These are phyloP conservation scores for Pemphredon lugubris DNA, from an alignment of 2,888 invertebrate species.

Conservation along the genomic window DNA sequence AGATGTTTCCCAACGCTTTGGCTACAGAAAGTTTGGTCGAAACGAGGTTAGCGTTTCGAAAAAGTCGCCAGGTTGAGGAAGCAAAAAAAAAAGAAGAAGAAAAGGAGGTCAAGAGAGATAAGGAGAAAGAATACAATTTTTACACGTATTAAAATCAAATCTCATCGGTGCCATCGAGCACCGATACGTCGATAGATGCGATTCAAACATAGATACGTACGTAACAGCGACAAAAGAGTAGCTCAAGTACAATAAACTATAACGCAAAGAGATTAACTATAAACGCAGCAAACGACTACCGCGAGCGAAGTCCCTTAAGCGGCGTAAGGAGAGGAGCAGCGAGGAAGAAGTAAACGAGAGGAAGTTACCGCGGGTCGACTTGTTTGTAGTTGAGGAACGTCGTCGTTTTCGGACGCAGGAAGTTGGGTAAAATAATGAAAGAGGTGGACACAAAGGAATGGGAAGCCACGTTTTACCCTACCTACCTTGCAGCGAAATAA, in stretches of 20 bases:
- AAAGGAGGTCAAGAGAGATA: constrained; percentile 8
- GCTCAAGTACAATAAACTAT: no score
- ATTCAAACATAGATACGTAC: no score
- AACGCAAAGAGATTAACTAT: no score
- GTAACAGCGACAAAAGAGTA: no score
- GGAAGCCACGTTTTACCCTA: constrained; percentile 61
- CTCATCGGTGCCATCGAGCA: no score
- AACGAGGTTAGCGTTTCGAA: constrained; percentile 38
- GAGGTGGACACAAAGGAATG: constrained; percentile 74
- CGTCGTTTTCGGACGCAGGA: constrained; percentile 68
- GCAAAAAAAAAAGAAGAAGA: constrained; percentile 12
- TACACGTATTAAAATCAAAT: no score
- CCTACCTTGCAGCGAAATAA: constrained; percentile 72
- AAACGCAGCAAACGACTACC: no score
- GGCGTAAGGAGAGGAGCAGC: constrained; percentile 15
- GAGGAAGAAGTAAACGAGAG: not conserved
- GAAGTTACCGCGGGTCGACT: constrained; percentile 7
- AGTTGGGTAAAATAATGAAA: constrained; percentile 72
- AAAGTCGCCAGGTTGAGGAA: not conserved
- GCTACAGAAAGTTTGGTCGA: constrained; percentile 11
- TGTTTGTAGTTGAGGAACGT: constrained; percentile 11
- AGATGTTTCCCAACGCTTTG: constrained; percentile 19
- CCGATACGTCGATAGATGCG: no score
- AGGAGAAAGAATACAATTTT: no score
- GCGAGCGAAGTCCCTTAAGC: no score